A percentile compares a stretch with the other conserved stretches of the same genome.
Evolutionary conservation across 2,797 vertebrate species (phyloP).

Genomic region (Phoxinus dragarum): DNA sequence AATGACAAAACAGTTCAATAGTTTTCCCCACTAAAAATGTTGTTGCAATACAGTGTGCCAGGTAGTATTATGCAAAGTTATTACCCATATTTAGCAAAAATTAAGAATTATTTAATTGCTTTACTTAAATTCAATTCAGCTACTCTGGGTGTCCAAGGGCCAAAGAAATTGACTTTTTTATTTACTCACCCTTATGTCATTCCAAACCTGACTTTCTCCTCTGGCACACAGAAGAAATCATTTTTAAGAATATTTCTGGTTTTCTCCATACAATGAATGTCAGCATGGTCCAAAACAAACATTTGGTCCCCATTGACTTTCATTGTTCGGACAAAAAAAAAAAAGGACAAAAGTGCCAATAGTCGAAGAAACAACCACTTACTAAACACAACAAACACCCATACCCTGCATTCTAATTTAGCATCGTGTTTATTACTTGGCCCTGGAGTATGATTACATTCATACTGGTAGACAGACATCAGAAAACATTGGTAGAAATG

Average conservation of each 20-base stretch:
- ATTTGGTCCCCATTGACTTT: neutral
- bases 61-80: neutral
- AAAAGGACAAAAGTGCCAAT: neutral
- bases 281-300: neutral
- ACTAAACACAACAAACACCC: neutral
- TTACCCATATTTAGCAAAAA: neutral
- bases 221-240: no score
- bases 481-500: neutral
- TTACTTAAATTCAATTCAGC: neutral
- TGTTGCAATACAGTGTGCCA: neutral
- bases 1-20: no score
- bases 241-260: neutral
- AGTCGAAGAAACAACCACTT: neutral
- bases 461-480: constrained; percentile 4
- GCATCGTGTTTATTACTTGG: constrained; percentile 13
- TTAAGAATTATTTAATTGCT: neutral
- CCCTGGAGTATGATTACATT: constrained; percentile 22
- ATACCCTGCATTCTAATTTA: neutral
- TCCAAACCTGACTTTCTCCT: no score
- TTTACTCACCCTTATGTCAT: no score
- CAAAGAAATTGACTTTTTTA: neutral
- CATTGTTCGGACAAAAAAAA: no score
- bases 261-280: neutral
- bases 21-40: neutral
- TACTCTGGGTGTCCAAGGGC: neutral